phyloP scores from a whole-genome alignment of 1,140 invertebrate species.

The Pinna nobilis region DNA sequence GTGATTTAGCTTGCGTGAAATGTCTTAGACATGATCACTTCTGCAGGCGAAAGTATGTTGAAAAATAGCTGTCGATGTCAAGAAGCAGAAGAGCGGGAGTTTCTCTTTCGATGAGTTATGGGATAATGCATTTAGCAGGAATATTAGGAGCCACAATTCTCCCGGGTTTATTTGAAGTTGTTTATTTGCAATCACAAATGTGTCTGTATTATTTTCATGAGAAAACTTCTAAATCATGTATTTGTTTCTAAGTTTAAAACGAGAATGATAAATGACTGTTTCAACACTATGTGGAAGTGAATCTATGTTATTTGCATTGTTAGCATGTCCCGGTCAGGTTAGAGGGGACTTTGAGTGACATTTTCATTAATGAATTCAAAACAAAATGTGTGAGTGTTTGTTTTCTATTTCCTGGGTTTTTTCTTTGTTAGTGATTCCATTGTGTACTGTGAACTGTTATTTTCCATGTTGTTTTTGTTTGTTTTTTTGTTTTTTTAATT shows the following conservation, averaged over 20 bases:
- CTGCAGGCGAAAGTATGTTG: conserved; percentile 18
- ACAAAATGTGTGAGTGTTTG: too few relatives aligned
- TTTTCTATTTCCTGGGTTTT: too few relatives aligned
- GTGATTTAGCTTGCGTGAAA: conserved; percentile 28
- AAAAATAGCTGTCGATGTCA: conserved; percentile 21
- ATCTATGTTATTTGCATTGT: background rate
- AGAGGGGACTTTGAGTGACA: too few relatives aligned
- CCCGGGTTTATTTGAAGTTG: background rate
- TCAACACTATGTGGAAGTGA: background rate
- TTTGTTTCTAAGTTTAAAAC: background rate
- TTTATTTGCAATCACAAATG: background rate
- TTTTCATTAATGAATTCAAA: too few relatives aligned
- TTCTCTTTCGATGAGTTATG: conserved; percentile 9
- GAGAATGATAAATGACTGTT: background rate
- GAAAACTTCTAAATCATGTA: background rate
- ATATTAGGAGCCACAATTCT: background rate
- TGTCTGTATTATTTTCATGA: background rate
- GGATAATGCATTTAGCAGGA: conserved; percentile 9
- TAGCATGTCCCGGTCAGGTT: too few relatives aligned
- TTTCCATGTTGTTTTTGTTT: too few relatives aligned
- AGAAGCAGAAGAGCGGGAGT: background rate
- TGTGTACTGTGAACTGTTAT: too few relatives aligned
- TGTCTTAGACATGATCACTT: conserved; percentile 14
- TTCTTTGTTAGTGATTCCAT: too few relatives aligned
- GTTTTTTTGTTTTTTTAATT: too few relatives aligned